Base-by-base conservation (phyloP, 2,797 vertebrate species). In the Calcarius lapponicus region DNA sequence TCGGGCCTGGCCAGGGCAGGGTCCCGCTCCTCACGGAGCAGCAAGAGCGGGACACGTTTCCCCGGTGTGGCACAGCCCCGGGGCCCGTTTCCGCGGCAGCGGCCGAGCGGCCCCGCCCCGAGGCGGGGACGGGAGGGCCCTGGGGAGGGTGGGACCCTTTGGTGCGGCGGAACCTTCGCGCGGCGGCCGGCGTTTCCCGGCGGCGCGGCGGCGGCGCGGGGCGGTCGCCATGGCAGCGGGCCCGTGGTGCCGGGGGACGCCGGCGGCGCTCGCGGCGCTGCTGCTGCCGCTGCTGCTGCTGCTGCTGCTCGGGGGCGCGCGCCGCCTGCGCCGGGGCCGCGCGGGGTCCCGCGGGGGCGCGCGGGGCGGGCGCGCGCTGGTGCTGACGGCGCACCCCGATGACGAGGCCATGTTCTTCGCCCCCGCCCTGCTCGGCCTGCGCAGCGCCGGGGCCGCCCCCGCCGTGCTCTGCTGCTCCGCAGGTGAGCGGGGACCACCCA, bases 401-500 rank as follows among this genome's bases (percentile, higher is more conserved):
- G 99, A 99, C 95, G 99, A 99, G 94, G 98, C 98, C 25, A 98
- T 99, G 99, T 99, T 99, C 97, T 99, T 99, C 97, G 98, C 99
- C 32, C 99, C 99, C 72, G 98, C 98, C 13, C 93, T 99, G 78
- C 87, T 99, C 50, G 96, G 97, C 66, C 97, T 99, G 57, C 83
- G 79, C 96, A 62, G 97, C 97, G 85, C 95, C 95, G 80, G 96
- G 97, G 50, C 97, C 94, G 93, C 60, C 28, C 95, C 99, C 51
- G 97, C 98, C 90, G 86, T 99, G 97, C 98, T 99, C 53, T 99
- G 99, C 97, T 98, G 99, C 95, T 99, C 99, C 57, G 94, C 98
- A 99, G 99, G 99, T 99, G 99, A 86, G 97, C 74, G 81, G 50
- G 58, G 81, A 64, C 31, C 50, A 7, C 66, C 17, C 34, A 47